phyloP scores from a whole-genome alignment of 1,140 invertebrate species.

The Anastatus disparis region DNA sequence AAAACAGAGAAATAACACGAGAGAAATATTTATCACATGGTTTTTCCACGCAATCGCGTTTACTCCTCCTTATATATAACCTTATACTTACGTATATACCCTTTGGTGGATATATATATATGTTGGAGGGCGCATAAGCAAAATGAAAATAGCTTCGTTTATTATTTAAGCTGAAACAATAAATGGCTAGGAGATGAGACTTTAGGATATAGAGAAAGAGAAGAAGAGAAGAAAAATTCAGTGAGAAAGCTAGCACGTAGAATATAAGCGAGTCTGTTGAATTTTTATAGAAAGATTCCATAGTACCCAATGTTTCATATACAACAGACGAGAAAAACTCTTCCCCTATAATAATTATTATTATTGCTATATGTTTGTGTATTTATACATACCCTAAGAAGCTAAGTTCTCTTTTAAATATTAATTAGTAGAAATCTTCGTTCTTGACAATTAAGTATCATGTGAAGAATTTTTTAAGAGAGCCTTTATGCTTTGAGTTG shows the following conservation, averaged over 20 bases:
- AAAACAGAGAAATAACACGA: too few relatives aligned
- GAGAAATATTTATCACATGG: too few relatives aligned
- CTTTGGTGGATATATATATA: too few relatives aligned
- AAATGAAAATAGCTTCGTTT: neutral
- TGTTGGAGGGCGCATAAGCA: neutral
- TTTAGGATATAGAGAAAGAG: too few relatives aligned
- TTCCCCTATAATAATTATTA: too few relatives aligned
- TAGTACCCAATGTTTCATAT: neutral
- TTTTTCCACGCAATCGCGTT: neutral
- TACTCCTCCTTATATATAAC: neutral
- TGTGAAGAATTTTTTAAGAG: slow-evolving; percentile 14
- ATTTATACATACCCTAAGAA: neutral
- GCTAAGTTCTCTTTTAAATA: slow-evolving; percentile 12
- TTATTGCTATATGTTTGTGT: too few relatives aligned
- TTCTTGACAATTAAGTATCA: neutral
- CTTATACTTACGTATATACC: too few relatives aligned
- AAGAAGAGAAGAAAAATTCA: neutral
- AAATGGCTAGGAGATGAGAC: neutral
- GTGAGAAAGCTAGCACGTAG: neutral
- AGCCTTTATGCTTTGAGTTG: too few relatives aligned
- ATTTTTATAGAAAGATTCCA: slow-evolving; percentile 7
- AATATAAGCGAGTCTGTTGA: neutral
- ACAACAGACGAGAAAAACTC: too few relatives aligned
- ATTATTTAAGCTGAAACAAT: slow-evolving; percentile 10
- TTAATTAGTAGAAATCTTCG: slow-evolving; percentile 6